These are phyloP conservation scores for Drosophila nr. perissopoda DNA, from an alignment of 2,888 invertebrate genomes.

Conservation along the genomic window DNA sequence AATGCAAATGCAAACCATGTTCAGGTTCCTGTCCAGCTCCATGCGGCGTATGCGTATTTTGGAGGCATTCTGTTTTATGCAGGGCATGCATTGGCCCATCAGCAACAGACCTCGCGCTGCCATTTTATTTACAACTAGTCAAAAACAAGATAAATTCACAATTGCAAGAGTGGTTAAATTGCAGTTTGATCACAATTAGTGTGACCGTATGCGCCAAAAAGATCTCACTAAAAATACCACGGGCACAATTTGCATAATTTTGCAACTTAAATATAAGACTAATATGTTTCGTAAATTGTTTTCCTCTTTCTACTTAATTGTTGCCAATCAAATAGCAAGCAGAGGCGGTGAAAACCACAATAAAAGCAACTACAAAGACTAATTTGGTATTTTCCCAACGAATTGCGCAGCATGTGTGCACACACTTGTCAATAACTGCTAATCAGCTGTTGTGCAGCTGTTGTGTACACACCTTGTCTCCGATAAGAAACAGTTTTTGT, in stretches of 20 bases:
- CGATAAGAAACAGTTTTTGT: slow-evolving; percentile 70
- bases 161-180: background rate
- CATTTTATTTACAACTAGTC: slow-evolving; percentile 59
- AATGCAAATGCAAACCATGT: slow-evolving; percentile 88
- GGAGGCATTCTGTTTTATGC: slow-evolving; percentile 90
- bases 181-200: background rate
- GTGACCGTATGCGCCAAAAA: slow-evolving; percentile 21
- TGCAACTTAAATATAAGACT: background rate
- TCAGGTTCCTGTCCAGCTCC: slow-evolving; percentile 90
- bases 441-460: slow-evolving; percentile 56
- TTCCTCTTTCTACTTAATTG: background rate
- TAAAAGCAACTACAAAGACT: background rate
- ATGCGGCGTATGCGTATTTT: slow-evolving; percentile 91
- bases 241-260: slow-evolving; percentile 1
- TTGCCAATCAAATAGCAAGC: background rate
- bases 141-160: slow-evolving; percentile 11
- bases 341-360: background rate
- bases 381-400: background rate
- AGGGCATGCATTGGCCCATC: slow-evolving; percentile 92
- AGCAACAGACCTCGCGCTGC: slow-evolving; percentile 87
- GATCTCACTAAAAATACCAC: background rate
- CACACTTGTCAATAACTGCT: slow-evolving; percentile 44
- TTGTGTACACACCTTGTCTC: slow-evolving; percentile 56
- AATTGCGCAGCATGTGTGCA: slow-evolving; percentile 43
- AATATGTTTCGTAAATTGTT: background rate